Conservation (phyloP, 2,113 vertebrate genomes). For the Percopsis transmontana region DNA sequence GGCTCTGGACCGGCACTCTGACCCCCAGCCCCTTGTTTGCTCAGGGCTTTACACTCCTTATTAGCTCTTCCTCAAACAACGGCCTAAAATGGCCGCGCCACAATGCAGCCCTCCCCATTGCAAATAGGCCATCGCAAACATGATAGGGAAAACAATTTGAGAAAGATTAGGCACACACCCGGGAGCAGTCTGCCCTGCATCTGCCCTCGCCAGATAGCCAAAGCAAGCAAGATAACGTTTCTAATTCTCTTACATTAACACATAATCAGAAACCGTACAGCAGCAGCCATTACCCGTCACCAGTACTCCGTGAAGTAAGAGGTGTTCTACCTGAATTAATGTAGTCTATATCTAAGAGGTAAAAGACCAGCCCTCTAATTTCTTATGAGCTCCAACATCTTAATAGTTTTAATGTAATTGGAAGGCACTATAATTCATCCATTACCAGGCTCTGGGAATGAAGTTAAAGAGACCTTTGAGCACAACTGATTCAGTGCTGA, state of each 20-base stretch:
- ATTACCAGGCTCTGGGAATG: conserved; percentile 54
- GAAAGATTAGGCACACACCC: conserved; percentile 79
- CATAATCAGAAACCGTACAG: conserved; percentile 62
- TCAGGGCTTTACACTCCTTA: conserved; percentile 66
- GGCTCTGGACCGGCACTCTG: conserved; percentile 54
- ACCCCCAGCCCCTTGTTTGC: conserved; percentile 64
- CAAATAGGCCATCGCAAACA: conserved; percentile 67
- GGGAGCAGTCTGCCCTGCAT: conserved; percentile 74
- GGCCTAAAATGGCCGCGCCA: conserved; percentile 65
- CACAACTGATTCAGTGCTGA: conserved; percentile 64
- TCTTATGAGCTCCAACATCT: background rate
- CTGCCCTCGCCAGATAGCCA: conserved; percentile 68
- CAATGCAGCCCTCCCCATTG: conserved; percentile 56
- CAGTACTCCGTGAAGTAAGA: conserved; percentile 6
- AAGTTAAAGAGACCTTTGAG: conserved; percentile 40
- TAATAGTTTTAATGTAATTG: conserved; percentile 4
- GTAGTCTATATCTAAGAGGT: background rate
- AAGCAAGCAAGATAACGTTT: conserved; percentile 69
- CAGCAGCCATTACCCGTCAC: conserved; percentile 44
- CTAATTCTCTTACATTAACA: conserved; percentile 76
- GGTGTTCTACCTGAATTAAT: conserved; percentile 1
- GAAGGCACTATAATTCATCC: conserved; percentile 37
- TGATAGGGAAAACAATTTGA: conserved; percentile 74
- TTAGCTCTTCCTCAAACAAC: conserved; percentile 79
- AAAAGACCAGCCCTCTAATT: background rate